These are phyloP conservation scores for Genyomyrus donnyi DNA, from an alignment of 2,113 vertebrate species.

Conservation along the genomic window DNA sequence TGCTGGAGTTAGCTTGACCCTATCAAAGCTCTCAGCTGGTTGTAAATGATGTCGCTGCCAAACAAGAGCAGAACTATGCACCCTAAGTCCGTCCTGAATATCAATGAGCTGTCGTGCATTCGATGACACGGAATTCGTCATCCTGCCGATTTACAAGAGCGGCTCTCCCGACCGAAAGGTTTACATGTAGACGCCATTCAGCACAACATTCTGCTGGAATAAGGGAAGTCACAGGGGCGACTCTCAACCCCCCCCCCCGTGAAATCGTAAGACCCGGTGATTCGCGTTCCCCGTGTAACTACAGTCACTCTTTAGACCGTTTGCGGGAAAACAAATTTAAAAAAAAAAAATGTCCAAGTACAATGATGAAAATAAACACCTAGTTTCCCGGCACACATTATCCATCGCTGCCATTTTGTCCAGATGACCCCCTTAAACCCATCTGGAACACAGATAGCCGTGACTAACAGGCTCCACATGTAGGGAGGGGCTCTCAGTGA, in stretches of 20 bases:
- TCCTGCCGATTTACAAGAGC: neutral
- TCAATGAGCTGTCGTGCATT: neutral
- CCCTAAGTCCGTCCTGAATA: conserved; percentile 5
- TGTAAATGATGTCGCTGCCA: conserved; percentile 31
- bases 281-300: neutral
- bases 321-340: neutral
- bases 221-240: neutral
- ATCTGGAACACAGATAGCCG: conserved; percentile 12
- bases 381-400: neutral
- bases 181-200: neutral
- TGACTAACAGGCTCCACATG: conserved; percentile 21
- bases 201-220: neutral
- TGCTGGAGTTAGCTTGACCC: conserved; percentile 25
- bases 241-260: neutral
- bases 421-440: neutral
- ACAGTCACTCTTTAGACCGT: neutral
- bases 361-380: neutral
- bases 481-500: neutral
- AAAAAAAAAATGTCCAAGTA: neutral
- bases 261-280: neutral
- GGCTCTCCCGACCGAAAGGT: too few species aligned
- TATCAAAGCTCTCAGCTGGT: conserved; percentile 28
- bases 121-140: neutral
- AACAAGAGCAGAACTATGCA: conserved; percentile 26
- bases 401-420: neutral